These are phyloP conservation scores for Eurystomus glaucurus DNA, from an alignment of 2,797 vertebrate species.

Conservation along the genomic window DNA sequence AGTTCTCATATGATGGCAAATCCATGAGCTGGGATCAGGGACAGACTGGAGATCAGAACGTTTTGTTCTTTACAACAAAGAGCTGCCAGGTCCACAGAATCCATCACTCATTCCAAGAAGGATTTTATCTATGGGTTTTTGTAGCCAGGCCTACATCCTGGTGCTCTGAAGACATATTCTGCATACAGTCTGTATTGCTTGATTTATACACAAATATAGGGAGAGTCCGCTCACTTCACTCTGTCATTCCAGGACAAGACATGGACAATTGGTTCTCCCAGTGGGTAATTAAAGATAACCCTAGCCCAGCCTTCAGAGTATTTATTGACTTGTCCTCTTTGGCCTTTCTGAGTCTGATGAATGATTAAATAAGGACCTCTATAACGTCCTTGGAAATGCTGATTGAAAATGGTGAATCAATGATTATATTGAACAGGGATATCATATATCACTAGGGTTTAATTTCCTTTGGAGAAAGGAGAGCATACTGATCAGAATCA, in stretches of 20 bases:
- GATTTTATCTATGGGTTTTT: neutral
- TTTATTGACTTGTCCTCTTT: slow-evolving; percentile 14
- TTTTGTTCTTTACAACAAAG: neutral
- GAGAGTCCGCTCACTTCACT: neutral
- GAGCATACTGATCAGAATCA: slow-evolving; percentile 53
- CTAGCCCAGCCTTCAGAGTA: neutral
- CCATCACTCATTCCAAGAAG: neutral
- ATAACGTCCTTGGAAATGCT: neutral
- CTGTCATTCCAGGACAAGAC: neutral
- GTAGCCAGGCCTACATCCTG: neutral
- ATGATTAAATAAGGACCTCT: slow-evolving; percentile 29
- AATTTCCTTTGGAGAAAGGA: slow-evolving; percentile 49
- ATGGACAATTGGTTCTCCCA: neutral
- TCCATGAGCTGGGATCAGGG: neutral
- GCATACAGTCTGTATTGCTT: neutral
- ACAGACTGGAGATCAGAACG: neutral
- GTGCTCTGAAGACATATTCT: neutral
- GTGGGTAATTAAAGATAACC: slow-evolving; percentile 3
- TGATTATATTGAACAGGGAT: neutral
- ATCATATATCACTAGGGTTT: slow-evolving; percentile 48
- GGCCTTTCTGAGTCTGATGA: neutral
- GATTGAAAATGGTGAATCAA: slow-evolving; percentile 41
- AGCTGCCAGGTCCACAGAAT: neutral
- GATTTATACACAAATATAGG: neutral
- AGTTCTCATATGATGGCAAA: neutral